Conservation (phyloP, 1,140 invertebrate species). For the Ridgeia piscesae region DNA sequence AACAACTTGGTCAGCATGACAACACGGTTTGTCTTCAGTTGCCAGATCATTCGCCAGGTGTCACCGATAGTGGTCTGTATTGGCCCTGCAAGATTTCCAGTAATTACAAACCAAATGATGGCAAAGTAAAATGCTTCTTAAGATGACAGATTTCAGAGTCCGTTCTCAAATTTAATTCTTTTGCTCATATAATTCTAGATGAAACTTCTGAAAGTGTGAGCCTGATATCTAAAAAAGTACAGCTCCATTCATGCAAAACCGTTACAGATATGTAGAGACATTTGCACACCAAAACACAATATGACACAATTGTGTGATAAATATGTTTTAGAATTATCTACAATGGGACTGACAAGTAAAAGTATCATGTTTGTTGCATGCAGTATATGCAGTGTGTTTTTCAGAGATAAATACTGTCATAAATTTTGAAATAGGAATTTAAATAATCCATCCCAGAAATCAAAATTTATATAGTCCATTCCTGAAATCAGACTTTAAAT, state of each 20-base stretch:
- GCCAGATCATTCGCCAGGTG: slow-evolving; percentile 44
- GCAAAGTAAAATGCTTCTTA: not conserved
- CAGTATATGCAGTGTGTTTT: not conserved
- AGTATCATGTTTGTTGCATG: not conserved
- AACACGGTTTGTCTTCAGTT: slow-evolving; percentile 31
- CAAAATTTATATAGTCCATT: not conserved
- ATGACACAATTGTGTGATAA: no score
- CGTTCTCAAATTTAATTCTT: no score
- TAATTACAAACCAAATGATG: not conserved
- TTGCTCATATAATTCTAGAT: no score
- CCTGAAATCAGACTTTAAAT: not conserved
- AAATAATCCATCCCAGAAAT: not conserved
- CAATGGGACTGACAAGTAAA: not conserved
- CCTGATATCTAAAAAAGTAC: no score
- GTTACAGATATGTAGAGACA: no score
- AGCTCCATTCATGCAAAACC: no score
- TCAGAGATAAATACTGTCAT: not conserved
- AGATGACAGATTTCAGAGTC: no score
- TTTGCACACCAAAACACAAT: no score
- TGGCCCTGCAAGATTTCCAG: slow-evolving; percentile 59
- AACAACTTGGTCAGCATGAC: slow-evolving; percentile 40
- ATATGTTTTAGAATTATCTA: not conserved
- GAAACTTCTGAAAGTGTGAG: no score
- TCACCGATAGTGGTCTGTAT: slow-evolving; percentile 59
- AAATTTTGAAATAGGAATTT: not conserved